A percentile compares a stretch with the other conserved stretches of the same genome.
phyloP scores from a whole-genome alignment of 2,797 vertebrate species.

The Acropternis orthonyx region DNA sequence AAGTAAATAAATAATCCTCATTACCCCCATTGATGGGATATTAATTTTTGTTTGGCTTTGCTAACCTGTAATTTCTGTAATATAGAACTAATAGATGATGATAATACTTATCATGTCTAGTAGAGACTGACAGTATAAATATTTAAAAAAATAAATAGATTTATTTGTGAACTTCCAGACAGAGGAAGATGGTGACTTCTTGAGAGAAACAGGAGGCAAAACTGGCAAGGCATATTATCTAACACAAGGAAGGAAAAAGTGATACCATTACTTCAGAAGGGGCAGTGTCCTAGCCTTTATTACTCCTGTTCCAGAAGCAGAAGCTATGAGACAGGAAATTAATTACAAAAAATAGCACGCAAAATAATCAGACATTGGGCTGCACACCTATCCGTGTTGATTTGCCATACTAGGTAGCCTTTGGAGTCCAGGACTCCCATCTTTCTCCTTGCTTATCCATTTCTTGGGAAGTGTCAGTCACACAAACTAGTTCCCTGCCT shows the following conservation, averaged over 20 bases:
- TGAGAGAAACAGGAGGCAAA: not conserved
- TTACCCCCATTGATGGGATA: not conserved
- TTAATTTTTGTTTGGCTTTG: not conserved
- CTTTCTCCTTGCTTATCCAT: not conserved
- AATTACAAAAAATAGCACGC: not conserved
- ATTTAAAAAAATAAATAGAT: not conserved
- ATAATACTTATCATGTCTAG: not conserved
- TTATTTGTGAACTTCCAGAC: not conserved
- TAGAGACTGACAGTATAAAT: not conserved
- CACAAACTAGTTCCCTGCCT: not conserved
- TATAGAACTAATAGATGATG: not conserved
- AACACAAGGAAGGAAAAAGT: not conserved
- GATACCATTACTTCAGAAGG: not conserved
- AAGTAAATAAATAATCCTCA: not conserved
- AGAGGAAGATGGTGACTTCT: not conserved
- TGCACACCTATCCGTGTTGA: not conserved
- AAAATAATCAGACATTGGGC: not conserved
- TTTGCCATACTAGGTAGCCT: not conserved
- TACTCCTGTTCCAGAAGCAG: not conserved
- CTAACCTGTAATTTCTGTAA: not conserved
- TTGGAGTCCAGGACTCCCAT: not conserved
- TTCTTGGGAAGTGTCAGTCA: not conserved
- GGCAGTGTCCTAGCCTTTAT: not conserved
- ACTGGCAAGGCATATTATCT: not conserved
- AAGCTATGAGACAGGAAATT: not conserved